Conservation (phyloP, 64 coral and sea anemone species). For the Montipora cactus region DNA sequence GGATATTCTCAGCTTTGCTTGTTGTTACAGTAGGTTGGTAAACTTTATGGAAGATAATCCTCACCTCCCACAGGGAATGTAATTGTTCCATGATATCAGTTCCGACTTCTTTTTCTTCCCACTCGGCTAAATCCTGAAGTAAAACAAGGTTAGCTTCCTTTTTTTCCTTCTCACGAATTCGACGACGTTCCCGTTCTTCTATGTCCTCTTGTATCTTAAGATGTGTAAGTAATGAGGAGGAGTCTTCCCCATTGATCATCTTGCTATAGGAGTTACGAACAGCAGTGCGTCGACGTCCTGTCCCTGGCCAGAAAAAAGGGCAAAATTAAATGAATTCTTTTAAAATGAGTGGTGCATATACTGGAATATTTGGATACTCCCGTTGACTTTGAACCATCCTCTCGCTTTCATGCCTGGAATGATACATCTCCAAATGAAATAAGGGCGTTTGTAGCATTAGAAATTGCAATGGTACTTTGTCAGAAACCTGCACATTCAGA, state of each 20-base stretch:
- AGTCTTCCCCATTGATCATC: conserved; percentile 84
- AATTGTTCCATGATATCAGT: conserved; percentile 64
- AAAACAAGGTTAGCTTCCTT: conserved; percentile 95
- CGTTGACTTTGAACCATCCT: too few species aligned
- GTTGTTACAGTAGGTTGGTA: too few species aligned
- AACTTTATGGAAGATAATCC: too few species aligned
- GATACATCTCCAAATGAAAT: too few species aligned
- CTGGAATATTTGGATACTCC: too few species aligned
- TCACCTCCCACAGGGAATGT: conserved; percentile 96
- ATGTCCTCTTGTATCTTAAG: conserved; percentile 88
- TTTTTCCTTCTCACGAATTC: conserved; percentile 92
- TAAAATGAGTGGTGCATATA: not conserved
- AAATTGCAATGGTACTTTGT: too few species aligned
- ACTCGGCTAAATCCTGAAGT: conserved; percentile 90
- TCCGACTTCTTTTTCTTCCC: conserved; percentile 83
- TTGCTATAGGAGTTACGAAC: conserved; percentile 73
- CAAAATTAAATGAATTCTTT: not conserved
- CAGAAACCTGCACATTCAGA: too few species aligned
- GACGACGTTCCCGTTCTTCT: conserved; percentile 76
- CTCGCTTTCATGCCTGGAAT: too few species aligned
- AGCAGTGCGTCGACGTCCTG: conserved; percentile 51
- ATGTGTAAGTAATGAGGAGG: conserved; percentile 79
- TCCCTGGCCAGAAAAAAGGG: not conserved
- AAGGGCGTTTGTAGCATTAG: too few species aligned
- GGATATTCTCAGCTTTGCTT: too few species aligned